Evolutionary conservation across 2,113 vertebrate species (phyloP), one percentile per base, ranked within the genome.

Genomic region (Bettongia penicillata): DNA sequence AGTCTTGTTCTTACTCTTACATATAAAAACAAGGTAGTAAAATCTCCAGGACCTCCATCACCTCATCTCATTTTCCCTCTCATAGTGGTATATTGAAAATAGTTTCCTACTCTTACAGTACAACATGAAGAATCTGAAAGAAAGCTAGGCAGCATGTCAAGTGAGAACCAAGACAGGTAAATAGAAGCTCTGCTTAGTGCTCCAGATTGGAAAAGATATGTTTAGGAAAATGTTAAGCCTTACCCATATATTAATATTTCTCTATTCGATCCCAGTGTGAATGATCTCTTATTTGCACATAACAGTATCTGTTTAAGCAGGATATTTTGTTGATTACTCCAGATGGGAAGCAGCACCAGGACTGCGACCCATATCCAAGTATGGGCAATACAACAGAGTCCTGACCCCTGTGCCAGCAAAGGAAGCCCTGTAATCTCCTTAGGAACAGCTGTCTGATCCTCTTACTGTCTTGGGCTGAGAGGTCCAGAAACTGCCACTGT

Each of bases 281-380:
- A 96, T 26, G 19, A 22, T 94, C 51, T 61, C 43, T 91, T 53
- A 51, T 57, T 94, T 51, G 89, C 43, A 90, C 28, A 0, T 48
- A 95, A 94, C 3, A 57, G 51, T 93, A 8, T 19, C 1, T 43
- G 96, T 93, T 47, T 24, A 55, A 95, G 51, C 3, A 23, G 2
- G 8, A 3, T 43, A 84, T 52, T 51, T 93, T 96, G 89, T 2
- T 93, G n/a, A 91, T 97, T 95, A 95, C 52, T 95, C 37, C 48
- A 8, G 23, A 89, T 12, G 92, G 51, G 31, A 7, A 14, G 51
- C 2, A 90, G 6, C 28, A 37, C 8, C 25, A 61, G 91, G 49
- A 48, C 25, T 53, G 48, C 47, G 14, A 22, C 37, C 16, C 52
- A 19, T 22, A 52, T 52, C 52, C 52, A 52, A 52, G 16, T 52